Evolutionary conservation across 2,888 invertebrate genomes (phyloP), one percentile per base, ranked within the genome.

Genomic region (Petrolisthes cinctipes): DNA sequence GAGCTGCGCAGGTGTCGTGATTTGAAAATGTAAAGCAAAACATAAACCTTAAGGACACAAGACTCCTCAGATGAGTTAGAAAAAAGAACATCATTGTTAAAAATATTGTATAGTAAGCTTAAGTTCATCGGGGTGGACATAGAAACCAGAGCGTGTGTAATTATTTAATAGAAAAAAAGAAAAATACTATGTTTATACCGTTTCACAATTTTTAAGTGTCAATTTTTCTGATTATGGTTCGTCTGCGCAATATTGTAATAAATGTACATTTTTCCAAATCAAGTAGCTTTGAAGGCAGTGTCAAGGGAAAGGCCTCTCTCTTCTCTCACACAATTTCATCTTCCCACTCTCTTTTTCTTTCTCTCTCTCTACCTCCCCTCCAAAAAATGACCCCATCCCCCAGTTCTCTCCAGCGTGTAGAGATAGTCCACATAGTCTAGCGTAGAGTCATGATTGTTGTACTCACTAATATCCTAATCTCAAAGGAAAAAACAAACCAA

Each of bases 241-340:
- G 83, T 83, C 86, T 83, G 83, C 86, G 86, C 86, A 86, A 86
- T 86, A 86, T 86, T 82, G 86, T 86, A 86, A 80, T 86, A 86
- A 86, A 80, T 86, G 86, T 86, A 86, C 83, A 86, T 83, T 79
- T 85, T 79, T 83, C 75, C 85, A 73, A 73, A 57, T 86, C 86
- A 86, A 86, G 86, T 80, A 86, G 86, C 86, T 86, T 83, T 86
- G 86, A 86, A 86, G 86, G 86, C 86, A 83, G 82, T 53, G 61
- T 75, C 68, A 79, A 78, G 79, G 37, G 84, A 75, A 56, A 85
- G 82, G 75, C 80, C 75, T 56, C 76, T 66, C 73, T 57, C 51
- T n/a, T 76, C 76, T 75, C 75, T 61, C 14, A 37, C 79, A 79
- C 20, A n/a, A 17, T 79, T 56, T 53, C 54, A 71, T 82, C 76